Percentiles rank a stretch among this genome's conserved stretches.
These are phyloP conservation scores for Choloepus didactylus DNA, from an alignment of 2,797 vertebrate species.

Conservation along the genomic window DNA sequence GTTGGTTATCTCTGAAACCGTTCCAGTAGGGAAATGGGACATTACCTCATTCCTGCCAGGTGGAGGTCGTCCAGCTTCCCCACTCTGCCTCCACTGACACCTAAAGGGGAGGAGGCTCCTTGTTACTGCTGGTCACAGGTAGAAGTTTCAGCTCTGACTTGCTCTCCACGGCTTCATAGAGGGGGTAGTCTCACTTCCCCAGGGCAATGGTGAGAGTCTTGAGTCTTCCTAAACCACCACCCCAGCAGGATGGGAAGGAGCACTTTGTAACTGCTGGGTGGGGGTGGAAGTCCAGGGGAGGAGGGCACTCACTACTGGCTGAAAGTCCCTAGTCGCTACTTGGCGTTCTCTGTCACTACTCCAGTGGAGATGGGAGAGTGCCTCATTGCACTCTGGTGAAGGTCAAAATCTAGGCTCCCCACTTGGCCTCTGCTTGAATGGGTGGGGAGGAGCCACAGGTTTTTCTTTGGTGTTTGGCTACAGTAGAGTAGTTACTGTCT, in stretches of 20 bases:
- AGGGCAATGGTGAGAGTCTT: not conserved
- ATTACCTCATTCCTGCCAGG: not conserved
- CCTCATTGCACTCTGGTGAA: not conserved
- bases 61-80: not conserved
- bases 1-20: not conserved
- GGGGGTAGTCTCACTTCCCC: not conserved
- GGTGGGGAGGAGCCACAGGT: not conserved
- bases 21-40: not conserved
- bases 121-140: not conserved
- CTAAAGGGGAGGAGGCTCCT: too few relatives aligned
- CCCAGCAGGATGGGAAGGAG: not conserved
- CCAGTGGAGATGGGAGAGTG: not conserved
- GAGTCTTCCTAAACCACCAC: not conserved
- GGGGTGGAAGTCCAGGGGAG: not conserved
- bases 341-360: not conserved
- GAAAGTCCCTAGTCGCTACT: not conserved
- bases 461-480: not conserved
- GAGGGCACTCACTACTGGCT: not conserved
- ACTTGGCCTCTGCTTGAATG: not conserved
- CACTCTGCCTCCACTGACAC: not conserved
- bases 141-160: not conserved
- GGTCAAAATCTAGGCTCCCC: not conserved
- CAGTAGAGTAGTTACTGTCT: not conserved
- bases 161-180: not conserved
- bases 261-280: not conserved